phyloP scores from a whole-genome alignment of 2,113 vertebrate species.

The Hucho hucho region DNA sequence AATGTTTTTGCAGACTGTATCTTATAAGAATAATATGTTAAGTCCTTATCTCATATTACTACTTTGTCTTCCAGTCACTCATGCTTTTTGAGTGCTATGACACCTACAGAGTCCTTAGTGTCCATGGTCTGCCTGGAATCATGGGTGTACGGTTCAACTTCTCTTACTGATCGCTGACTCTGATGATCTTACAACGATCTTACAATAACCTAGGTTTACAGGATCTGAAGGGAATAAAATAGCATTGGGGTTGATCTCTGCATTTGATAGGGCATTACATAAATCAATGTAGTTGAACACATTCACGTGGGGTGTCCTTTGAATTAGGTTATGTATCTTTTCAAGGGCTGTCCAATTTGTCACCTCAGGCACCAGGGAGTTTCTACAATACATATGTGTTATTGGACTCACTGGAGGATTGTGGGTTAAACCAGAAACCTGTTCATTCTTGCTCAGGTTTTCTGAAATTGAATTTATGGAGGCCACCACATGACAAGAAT shows the following conservation, averaged over 20 bases:
- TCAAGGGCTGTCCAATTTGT: constrained; percentile 61
- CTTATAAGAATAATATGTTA: not conserved
- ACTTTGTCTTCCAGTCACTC: constrained; percentile 65
- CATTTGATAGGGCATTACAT: not conserved
- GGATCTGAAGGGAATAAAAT: too few relatives aligned
- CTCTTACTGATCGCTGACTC: constrained; percentile 20
- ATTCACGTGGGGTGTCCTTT: not conserved
- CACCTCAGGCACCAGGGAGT: constrained; percentile 19
- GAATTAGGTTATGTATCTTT: not conserved
- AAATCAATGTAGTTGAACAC: not conserved
- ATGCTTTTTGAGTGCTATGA: constrained; percentile 77
- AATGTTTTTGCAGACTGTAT: too few relatives aligned
- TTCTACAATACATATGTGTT: not conserved
- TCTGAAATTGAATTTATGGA: constrained; percentile 77
- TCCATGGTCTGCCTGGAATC: constrained; percentile 83
- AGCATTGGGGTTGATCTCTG: not conserved
- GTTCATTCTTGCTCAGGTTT: constrained; percentile 72
- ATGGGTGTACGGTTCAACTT: constrained; percentile 74
- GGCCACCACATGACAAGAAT: constrained; percentile 68
- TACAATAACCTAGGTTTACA: too few relatives aligned
- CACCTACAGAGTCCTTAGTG: constrained; percentile 73
- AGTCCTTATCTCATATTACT: not conserved
- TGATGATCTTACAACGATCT: constrained; percentile 35
- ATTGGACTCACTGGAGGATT: not conserved
- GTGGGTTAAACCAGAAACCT: not conserved